Evolutionary conservation across 1,140 invertebrate species (phyloP).

Genomic region (Pachyrhynchus sulphureomaculatus): DNA sequence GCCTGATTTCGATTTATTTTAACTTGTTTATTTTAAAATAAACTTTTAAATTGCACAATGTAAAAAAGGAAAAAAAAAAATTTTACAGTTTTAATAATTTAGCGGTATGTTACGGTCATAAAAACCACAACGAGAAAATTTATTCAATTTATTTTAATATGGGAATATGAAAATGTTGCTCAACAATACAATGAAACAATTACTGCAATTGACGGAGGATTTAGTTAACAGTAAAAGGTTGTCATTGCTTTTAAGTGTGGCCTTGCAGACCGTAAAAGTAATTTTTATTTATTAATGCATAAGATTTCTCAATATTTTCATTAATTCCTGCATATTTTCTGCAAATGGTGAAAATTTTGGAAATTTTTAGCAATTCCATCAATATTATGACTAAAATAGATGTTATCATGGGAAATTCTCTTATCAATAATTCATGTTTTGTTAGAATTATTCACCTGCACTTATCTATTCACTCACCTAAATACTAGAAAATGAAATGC

Average conservation of each 20-base stretch:
- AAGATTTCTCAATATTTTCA: not conserved
- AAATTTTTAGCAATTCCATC: not conserved
- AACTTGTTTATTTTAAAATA: not conserved
- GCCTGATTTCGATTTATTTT: not conserved
- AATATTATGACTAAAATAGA: not conserved
- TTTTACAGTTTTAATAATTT: not conserved
- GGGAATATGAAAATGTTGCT: slow-evolving; percentile 16
- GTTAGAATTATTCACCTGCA: slow-evolving; percentile 1
- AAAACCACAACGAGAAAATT: slow-evolving; percentile 1
- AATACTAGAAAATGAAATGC: not conserved
- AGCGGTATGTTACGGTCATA: not conserved
- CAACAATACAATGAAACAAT: slow-evolving; percentile 11
- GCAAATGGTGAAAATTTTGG: slow-evolving; percentile 1
- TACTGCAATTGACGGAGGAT: slow-evolving; percentile 16
- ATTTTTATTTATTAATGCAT: not conserved
- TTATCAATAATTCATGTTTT: not conserved
- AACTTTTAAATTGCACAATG: not conserved
- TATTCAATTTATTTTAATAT: slow-evolving; percentile 21
- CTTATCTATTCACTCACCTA: not conserved
- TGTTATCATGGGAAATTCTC: not conserved
- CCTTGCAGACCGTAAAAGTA: slow-evolving; percentile 20
- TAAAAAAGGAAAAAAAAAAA: not conserved
- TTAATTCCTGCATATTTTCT: not conserved
- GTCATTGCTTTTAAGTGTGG: slow-evolving; percentile 16
- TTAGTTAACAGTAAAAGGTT: slow-evolving; percentile 27